These are phyloP conservation scores for Glaucopsyche alexis DNA, from an alignment of 2,888 invertebrate species.

Conservation along the genomic window DNA sequence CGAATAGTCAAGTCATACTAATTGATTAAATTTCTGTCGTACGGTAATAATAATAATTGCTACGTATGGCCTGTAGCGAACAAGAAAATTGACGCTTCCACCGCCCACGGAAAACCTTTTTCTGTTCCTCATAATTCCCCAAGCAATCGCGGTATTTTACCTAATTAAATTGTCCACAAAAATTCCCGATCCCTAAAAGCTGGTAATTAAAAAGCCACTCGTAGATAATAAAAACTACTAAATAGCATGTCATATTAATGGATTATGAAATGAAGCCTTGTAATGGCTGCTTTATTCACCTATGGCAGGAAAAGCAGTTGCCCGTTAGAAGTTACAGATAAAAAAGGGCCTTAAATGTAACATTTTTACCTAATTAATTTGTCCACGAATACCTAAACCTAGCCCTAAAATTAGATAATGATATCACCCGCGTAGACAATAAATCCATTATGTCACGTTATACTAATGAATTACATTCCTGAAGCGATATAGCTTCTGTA, in stretches of 20 bases:
- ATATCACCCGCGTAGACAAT: neutral
- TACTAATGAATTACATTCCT: conserved; percentile 5
- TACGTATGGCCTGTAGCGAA: neutral
- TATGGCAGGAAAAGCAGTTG: neutral
- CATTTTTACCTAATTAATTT: conserved; percentile 11
- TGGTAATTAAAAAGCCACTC: neutral
- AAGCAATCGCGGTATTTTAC: neutral
- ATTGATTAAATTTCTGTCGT: conserved; percentile 5
- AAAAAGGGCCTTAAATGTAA: neutral
- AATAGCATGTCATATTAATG: neutral
- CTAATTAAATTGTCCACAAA: neutral
- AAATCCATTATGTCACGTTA: neutral
- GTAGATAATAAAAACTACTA: neutral
- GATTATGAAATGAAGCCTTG: neutral
- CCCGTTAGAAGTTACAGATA: neutral
- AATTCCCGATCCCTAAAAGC: neutral
- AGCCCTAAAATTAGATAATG: neutral
- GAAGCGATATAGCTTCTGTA: neutral
- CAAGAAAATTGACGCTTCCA: neutral
- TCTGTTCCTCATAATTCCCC: neutral
- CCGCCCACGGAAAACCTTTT: neutral
- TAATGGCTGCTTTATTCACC: neutral
- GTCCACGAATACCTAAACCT: neutral
- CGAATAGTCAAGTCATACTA: neutral
- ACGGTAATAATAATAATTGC: neutral